Conservation (phyloP, 2,888 invertebrate genomes). For the Ptilodon capucinus region DNA sequence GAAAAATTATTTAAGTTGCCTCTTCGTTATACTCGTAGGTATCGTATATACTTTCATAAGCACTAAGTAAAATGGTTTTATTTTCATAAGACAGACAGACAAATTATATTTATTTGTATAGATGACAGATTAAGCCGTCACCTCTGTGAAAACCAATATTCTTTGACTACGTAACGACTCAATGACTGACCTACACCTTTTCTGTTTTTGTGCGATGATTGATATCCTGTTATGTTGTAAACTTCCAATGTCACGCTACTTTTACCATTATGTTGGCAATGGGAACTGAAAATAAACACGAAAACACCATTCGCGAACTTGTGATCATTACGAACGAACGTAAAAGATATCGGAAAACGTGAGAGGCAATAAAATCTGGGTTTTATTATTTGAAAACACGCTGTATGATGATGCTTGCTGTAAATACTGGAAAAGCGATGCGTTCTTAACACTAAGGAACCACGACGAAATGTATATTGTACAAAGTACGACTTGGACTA, state of each 20-base stretch:
- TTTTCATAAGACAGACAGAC: too few relatives aligned
- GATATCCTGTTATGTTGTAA: neutral
- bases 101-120: too few relatives aligned
- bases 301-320: neutral
- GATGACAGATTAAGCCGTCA: too few relatives aligned
- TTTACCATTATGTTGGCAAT: neutral
- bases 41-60: too few relatives aligned
- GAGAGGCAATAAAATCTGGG: neutral
- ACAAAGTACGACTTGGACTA: too few relatives aligned
- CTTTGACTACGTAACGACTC: too few relatives aligned
- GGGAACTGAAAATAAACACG: neutral
- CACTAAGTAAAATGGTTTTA: too few relatives aligned
- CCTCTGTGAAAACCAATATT: too few relatives aligned
- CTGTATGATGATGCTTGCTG: neutral
- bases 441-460: too few relatives aligned
- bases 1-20: too few relatives aligned
- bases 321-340: neutral
- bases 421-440: neutral
- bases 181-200: neutral
- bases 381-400: neutral
- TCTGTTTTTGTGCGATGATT: neutral
- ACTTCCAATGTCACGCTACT: neutral
- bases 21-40: too few relatives aligned
- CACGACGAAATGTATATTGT: too few relatives aligned
- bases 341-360: neutral